A percentile compares a stretch with the other conserved stretches of the same genome.
Conservation (phyloP, 2,888 invertebrate genomes). For the Lycaena phlaeas region DNA sequence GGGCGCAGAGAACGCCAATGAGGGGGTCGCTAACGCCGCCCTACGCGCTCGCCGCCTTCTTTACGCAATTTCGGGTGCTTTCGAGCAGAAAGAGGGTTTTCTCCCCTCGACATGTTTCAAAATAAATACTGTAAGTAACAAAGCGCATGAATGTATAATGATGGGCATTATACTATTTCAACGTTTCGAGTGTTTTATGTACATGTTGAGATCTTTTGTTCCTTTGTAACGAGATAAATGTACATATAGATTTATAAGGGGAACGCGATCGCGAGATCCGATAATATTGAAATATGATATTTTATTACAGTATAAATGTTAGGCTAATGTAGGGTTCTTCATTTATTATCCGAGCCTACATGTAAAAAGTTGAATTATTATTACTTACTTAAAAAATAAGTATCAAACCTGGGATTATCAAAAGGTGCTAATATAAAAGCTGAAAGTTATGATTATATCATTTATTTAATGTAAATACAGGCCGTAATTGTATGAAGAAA, state of each 20-base stretch:
- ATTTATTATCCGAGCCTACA: neutral
- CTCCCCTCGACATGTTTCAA: constrained; percentile 62
- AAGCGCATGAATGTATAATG: constrained; percentile 72
- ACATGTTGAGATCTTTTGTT: constrained; percentile 61
- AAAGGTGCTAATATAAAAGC: too few species aligned
- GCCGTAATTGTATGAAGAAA: too few species aligned
- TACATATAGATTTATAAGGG: constrained; percentile 46
- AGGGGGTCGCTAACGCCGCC: constrained; percentile 33
- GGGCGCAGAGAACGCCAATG: constrained; percentile 49
- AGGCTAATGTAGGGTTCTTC: constrained; percentile 37
- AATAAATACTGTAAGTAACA: constrained; percentile 72
- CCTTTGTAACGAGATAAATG: constrained; percentile 58
- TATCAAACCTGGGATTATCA: too few species aligned
- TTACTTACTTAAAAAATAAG: too few species aligned
- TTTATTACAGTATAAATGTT: constrained; percentile 43
- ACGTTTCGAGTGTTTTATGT: constrained; percentile 70
- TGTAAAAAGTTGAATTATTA: too few species aligned
- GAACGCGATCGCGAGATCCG: constrained; percentile 50
- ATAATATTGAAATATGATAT: constrained; percentile 64
- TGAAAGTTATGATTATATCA: too few species aligned
- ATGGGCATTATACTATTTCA: constrained; percentile 65
- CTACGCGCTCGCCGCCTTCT: constrained; percentile 44
- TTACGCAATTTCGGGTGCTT: constrained; percentile 59
- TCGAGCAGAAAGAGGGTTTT: constrained; percentile 63
- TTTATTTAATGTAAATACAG: too few species aligned